phyloP scores from a whole-genome alignment of 2,113 vertebrate species.

The Scomber japonicus region DNA sequence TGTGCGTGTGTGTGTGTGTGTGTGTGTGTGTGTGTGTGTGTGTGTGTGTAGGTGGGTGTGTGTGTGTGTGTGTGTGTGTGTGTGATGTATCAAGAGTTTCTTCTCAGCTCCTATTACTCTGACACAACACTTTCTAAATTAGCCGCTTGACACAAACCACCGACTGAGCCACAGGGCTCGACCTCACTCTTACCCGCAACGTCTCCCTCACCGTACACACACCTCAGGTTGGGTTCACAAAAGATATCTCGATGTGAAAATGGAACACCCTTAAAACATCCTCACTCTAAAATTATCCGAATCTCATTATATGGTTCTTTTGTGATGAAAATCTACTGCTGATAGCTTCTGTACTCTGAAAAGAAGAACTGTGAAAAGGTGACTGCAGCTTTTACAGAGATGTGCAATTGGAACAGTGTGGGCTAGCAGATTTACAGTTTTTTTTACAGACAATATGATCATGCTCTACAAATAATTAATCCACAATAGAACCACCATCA shows the following conservation, averaged over 20 bases:
- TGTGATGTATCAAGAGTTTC: constrained; percentile 44
- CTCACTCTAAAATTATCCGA: not conserved
- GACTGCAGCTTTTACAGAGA: not conserved
- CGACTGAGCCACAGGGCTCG: constrained; percentile 26
- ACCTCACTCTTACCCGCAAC: constrained; percentile 31
- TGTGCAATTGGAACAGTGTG: not conserved
- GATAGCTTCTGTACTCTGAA: not conserved
- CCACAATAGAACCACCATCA: not conserved
- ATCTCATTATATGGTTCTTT: not conserved
- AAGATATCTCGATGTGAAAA: not conserved
- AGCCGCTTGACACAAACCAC: constrained; percentile 45
- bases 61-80: constrained; percentile 4
- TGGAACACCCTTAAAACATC: not conserved
- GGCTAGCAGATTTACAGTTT: not conserved
- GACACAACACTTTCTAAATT: constrained; percentile 74
- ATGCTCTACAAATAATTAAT: too few species aligned
- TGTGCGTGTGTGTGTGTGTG: constrained; percentile 8
- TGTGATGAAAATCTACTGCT: not conserved
- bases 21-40: not conserved
- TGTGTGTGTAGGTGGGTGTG: too few species aligned
- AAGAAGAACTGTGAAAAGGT: not conserved
- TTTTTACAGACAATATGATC: not conserved
- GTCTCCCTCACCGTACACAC: constrained; percentile 11
- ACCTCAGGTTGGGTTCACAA: not conserved
- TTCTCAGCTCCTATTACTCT: constrained; percentile 71